phyloP scores from a whole-genome alignment of 2,113 vertebrate species.

The Paralichthys olivaceus region DNA sequence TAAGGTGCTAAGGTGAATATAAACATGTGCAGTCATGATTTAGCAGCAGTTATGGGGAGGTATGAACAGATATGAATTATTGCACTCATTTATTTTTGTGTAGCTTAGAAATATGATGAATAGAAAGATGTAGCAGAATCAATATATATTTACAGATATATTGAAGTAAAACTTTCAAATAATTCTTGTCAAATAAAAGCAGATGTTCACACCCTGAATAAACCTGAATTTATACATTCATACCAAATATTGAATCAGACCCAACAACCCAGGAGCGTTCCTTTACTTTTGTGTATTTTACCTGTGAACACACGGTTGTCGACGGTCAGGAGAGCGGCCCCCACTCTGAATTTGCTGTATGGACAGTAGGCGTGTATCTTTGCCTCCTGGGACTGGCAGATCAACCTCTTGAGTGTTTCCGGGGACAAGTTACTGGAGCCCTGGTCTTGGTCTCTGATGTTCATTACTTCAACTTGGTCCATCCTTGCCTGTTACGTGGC shows the following conservation, averaged over 20 bases:
- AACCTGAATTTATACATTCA: background rate
- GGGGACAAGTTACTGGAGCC: slow-evolving; percentile 21
- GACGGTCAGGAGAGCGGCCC: slow-evolving; percentile 87
- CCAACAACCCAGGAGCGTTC: background rate
- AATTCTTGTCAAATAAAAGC: background rate
- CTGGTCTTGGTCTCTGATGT: slow-evolving; percentile 19
- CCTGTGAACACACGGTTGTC: slow-evolving; percentile 86
- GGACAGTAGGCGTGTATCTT: slow-evolving; percentile 89
- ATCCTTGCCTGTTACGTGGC: slow-evolving; percentile 30
- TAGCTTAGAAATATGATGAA: too few relatives aligned
- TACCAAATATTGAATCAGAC: background rate
- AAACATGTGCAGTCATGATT: too few relatives aligned
- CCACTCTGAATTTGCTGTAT: slow-evolving; percentile 94
- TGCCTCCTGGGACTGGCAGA: slow-evolving; percentile 79
- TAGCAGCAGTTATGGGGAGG: too few relatives aligned
- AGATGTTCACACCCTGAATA: background rate
- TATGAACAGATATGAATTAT: too few relatives aligned
- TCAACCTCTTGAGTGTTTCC: slow-evolving; percentile 59
- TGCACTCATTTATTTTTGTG: too few relatives aligned
- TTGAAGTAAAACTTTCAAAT: too few relatives aligned
- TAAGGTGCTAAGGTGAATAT: too few relatives aligned
- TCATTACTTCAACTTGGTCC: slow-evolving; percentile 30
- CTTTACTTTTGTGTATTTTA: slow-evolving; percentile 69
- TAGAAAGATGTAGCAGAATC: too few relatives aligned
- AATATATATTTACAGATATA: background rate